Evolutionary conservation across 2,113 vertebrate genomes (phyloP).

Genomic region (Glareola pratincola): DNA sequence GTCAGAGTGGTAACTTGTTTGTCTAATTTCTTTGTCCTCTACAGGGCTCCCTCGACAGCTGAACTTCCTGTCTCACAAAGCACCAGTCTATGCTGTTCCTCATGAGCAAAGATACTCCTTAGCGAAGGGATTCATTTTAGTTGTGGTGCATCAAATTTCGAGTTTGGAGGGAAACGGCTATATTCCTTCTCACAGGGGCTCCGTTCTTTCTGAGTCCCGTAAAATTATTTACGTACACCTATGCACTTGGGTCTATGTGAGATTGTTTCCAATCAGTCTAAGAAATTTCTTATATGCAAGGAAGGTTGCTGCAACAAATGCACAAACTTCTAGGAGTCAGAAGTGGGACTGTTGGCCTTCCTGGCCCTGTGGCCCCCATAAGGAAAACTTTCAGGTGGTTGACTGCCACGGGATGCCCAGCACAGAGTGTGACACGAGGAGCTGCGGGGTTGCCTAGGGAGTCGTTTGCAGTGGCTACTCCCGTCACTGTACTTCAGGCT

Average conservation of each 20-base stretch:
- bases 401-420: fast-evolving
- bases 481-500: not conserved
- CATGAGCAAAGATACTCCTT: not conserved
- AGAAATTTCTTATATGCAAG: not conserved
- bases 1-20: not conserved
- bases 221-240: not conserved
- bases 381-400: not conserved
- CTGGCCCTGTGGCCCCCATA: not conserved
- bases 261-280: not conserved
- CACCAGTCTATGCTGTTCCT: not conserved
- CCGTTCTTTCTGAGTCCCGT: not conserved
- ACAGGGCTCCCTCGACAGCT: not conserved
- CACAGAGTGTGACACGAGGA: fast-evolving
- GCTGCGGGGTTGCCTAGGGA: not conserved
- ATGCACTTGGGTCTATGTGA: not conserved
- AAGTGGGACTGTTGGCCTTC: not conserved
- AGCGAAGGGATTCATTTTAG: not conserved
- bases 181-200: not conserved
- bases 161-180: not conserved
- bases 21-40: not conserved
- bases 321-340: not conserved
- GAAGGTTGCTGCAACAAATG: not conserved
- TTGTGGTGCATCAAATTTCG: not conserved
- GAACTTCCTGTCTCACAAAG: not conserved
- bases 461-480: not conserved